Evolutionary conservation across 2,888 invertebrate genomes (phyloP), one percentile per base, ranked within the genome.

Genomic region (Abrostola tripartita): DNA sequence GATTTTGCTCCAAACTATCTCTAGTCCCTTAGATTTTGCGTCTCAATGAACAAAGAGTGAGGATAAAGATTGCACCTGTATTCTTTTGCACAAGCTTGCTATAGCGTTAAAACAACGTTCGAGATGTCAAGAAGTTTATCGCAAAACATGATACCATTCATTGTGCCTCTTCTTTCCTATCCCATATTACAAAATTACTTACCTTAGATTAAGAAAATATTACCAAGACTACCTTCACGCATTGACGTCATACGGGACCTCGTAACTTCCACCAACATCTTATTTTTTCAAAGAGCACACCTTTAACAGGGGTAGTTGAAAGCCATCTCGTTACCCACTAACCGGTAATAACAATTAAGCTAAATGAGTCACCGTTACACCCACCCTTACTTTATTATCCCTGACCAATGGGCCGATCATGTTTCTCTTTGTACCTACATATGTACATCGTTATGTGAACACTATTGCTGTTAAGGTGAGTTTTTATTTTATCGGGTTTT

Each of bases 261-360:
- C 12, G 12, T 35, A 9, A 40, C 7, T 9, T 40, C 5, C 9
- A 49, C 49, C 10, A 9, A 40, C 35, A 51, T 24, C 8, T 58
- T 38, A 63, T 58, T 71, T 70, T 74, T 67, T 38, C 12, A 7
- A 6, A 47, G 12, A 65, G 55, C 24, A 24, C 24, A 24, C 61
- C 65, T 65, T 68, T 54, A 58, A 36, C 24, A 51, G 11, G 41
- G 12, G 36, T 58, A 35, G 49, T 52, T 50, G 54, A 61, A 65
- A 70, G 61, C 68, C 52, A 53, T 71, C 56, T 53, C 6, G 55
- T 44, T 11, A 38, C 62, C 62, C 36, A 56, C 71, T 66, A 57
- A 57, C 58, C 56, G 65, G 52, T 54, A 66, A 71, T 79, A 74
- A 71, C 79, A 76, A 76, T 79, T 74, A 69, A 63, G 59, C 47